Conservation (phyloP, 2,888 invertebrate species). For the Cryptocheilus praepositus region DNA sequence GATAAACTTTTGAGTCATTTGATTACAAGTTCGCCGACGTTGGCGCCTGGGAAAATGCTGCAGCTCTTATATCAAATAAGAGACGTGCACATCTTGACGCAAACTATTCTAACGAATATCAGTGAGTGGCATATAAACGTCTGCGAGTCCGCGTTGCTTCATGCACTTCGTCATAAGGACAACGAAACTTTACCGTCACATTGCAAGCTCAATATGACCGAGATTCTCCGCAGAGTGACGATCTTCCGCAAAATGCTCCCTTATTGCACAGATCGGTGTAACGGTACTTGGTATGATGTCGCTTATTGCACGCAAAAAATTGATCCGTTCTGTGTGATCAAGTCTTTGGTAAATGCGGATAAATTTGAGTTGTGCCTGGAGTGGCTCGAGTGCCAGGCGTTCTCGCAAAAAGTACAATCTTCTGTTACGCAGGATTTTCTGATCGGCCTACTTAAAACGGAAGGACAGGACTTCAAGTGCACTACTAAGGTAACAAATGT, state of each 20-base stretch:
- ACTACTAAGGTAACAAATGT: slow-evolving; percentile 59
- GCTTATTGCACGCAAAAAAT: slow-evolving; percentile 70
- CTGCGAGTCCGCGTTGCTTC: slow-evolving; percentile 63
- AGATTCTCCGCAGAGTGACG: slow-evolving; percentile 62
- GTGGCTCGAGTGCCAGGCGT: slow-evolving; percentile 82
- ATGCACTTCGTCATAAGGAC: slow-evolving; percentile 58
- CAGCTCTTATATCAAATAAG: slow-evolving; percentile 64
- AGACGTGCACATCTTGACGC: slow-evolving; percentile 60
- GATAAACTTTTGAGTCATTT: slow-evolving; percentile 80
- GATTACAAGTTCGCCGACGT: slow-evolving; percentile 76
- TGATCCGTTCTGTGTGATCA: slow-evolving; percentile 77
- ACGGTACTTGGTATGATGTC: slow-evolving; percentile 64
- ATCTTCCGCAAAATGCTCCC: slow-evolving; percentile 69
- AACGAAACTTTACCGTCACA: slow-evolving; percentile 60
- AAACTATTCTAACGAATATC: slow-evolving; percentile 63
- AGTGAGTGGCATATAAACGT: slow-evolving; percentile 64
- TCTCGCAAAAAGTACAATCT: slow-evolving; percentile 78
- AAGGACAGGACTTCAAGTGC: slow-evolving; percentile 61
- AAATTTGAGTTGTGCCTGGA: slow-evolving; percentile 82
- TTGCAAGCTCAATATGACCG: slow-evolving; percentile 60
- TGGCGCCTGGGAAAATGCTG: slow-evolving; percentile 64
- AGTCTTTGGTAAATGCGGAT: slow-evolving; percentile 77
- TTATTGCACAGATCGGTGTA: slow-evolving; percentile 50
- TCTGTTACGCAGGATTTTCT: slow-evolving; percentile 77
- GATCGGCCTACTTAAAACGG: slow-evolving; percentile 77